Evolutionary conservation across 2,113 vertebrate species (phyloP), one percentile per base, ranked within the genome.

Genomic region (Ictalurus punctatus): DNA sequence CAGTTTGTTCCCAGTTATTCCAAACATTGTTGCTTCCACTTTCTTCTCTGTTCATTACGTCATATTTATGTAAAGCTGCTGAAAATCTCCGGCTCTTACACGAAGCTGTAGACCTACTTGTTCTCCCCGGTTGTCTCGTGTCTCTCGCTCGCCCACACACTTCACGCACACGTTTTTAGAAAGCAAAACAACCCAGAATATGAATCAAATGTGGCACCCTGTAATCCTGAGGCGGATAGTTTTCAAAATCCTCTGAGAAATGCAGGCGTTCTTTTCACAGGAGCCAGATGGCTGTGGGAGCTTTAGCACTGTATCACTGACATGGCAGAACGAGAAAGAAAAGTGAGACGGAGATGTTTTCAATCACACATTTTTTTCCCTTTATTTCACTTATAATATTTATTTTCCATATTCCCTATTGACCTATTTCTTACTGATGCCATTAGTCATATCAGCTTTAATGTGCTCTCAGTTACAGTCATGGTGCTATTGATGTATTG

Each of bases 131-230:
- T 83, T 86, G 63, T 71, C 78, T 84, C 61, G 44, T 89, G 84
- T 76, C 86, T 90, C 88, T 90, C 91, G 37, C 52, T 89, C 58
- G 25, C 90, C 90, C 90, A 91, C 90, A 79, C 88, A 89, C 78
- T 92, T 88, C 89, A 73, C 90, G 81, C 86, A 83, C 80, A 86
- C 84, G 86, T 91, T 90, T 92, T 90, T 90, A 89, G 90, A 92
- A 92, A 90, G 91, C 91, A 87, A 85, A 89, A 84, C 86, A 88
- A n/a, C 90, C 87, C 71, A 79, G 86, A 90, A 90, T 90, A 90
- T 90, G 91, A 92, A 92, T 92, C 91, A 92, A 92, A 92, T 81
- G 86, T 89, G 90, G 90, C 90, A 90, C 90, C 86, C 90, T 90
- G 85, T 90, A 92, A 92, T 92, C 84, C 91, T 76, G n/a, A 84